These are phyloP conservation scores for Peromyscus maniculatus DNA, from an alignment of 2,113 vertebrate species.

Conservation along the genomic window DNA sequence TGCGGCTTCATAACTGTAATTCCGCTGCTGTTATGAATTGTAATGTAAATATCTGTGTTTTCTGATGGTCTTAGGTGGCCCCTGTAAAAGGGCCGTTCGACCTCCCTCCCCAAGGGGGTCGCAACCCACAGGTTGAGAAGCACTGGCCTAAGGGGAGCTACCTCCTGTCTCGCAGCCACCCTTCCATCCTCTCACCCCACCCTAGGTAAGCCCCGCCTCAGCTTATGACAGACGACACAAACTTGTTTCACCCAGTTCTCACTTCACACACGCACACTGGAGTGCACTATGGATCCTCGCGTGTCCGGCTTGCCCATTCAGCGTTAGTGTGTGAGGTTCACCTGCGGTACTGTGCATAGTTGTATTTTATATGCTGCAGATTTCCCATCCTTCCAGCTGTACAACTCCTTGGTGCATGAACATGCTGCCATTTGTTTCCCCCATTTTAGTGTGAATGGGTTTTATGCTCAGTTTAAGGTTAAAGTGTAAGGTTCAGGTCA, in stretches of 20 bases:
- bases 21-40: background rate
- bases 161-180: background rate
- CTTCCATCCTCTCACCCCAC: background rate
- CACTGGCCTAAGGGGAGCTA: background rate
- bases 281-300: background rate
- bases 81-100: background rate
- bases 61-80: background rate
- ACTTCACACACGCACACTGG: background rate
- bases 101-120: background rate
- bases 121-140: background rate
- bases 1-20: background rate
- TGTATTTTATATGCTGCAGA: background rate
- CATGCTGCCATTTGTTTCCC: background rate
- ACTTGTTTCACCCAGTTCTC: background rate
- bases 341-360: background rate
- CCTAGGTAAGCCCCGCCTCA: background rate
- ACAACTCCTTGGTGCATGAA: background rate
- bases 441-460: background rate
- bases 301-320: background rate
- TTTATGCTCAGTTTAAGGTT: background rate
- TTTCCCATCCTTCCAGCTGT: background rate
- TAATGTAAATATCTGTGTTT: background rate
- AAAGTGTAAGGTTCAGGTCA: constrained; percentile 2
- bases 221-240: background rate
- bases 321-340: background rate